Base-by-base conservation (phyloP, 2,797 vertebrate species). In the Sebastes kiyomatsui region DNA sequence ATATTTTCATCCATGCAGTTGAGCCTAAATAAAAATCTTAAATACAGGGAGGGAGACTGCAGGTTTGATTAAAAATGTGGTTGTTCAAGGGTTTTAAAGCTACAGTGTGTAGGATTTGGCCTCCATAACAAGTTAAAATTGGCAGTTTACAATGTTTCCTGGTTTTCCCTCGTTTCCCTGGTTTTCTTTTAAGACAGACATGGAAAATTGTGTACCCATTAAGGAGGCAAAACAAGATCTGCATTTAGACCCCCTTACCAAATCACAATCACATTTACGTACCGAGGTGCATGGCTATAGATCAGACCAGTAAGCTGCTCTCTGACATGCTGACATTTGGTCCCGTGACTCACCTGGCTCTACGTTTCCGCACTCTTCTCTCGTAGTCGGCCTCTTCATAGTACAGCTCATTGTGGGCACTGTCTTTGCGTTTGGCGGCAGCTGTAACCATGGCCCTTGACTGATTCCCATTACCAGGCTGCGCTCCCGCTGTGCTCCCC, bases 341-440 rank as follows among this genome's bases (percentile, higher is more conserved):
- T 54, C 13, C 46, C 0, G 1, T 25, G 55, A 28, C 88, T 90
- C 82, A 99, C 98, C 98, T 97, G 1, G 99, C 97, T 62, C 94
- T 96, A 20, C 99, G 97, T 86, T 99, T 99, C 56, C 94, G 97
- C 4, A 99, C 97, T 28, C 97, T 95, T 62, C 98, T 96, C 30
- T 99, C 98, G 0, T 98, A 97, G 77, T 99, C 99, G 0, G 97
- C 97, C 93, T 99, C 98, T 79, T 99, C 98, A 0, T 99, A 99
- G 92, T 99, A 99, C 71, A 99, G 88, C 91, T 99, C 98, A 0
- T 97, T 99, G 94, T 99, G 98, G 27, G 97, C 96, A 4, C 95
- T 96, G 92, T 99, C 98, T 90, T 97, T 96, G 85, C 96, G 96
- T n/a, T 97, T 96, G 7, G 96, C 94, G 0, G 97, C 97, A 0